Conservation (phyloP, 2,888 invertebrate genomes). For the Busseola fusca region DNA sequence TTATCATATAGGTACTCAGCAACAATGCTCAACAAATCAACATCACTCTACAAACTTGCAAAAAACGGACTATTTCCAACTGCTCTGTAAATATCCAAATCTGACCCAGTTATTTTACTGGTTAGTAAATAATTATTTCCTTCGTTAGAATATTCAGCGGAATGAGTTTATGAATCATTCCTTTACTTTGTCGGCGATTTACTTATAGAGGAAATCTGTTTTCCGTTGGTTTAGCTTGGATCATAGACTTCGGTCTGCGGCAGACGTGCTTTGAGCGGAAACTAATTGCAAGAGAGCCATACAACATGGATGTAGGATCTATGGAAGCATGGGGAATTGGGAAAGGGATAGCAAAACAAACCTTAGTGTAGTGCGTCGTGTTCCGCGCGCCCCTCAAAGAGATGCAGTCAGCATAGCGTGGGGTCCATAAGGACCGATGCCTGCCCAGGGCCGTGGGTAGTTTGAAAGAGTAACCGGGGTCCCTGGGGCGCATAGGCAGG, state of each 20-base stretch:
- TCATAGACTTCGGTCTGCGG: constrained; percentile 84
- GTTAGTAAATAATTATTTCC: constrained; percentile 55
- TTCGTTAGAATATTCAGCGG: constrained; percentile 50
- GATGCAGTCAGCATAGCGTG: too few relatives aligned
- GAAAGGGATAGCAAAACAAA: neutral
- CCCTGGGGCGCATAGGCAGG: too few relatives aligned
- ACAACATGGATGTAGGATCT: constrained; percentile 68
- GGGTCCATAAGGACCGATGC: too few relatives aligned
- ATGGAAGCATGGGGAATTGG: constrained; percentile 11
- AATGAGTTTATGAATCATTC: constrained; percentile 66
- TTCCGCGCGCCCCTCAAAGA: too few relatives aligned
- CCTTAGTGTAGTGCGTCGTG: neutral
- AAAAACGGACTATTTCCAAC: constrained; percentile 40
- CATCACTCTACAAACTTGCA: constrained; percentile 13
- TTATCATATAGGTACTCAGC: neutral
- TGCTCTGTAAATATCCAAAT: constrained; percentile 38
- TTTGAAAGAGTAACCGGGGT: too few relatives aligned
- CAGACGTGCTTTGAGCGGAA: constrained; percentile 87
- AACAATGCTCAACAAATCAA: constrained; percentile 29
- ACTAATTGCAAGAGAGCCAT: constrained; percentile 87
- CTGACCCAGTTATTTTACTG: constrained; percentile 31
- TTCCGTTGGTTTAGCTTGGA: constrained; percentile 81
- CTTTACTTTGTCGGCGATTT: constrained; percentile 71
- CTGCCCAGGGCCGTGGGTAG: too few relatives aligned
- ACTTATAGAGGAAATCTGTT: constrained; percentile 78